phyloP scores from a whole-genome alignment of 2,888 invertebrate genomes.

The Cyclophora albipunctata region DNA sequence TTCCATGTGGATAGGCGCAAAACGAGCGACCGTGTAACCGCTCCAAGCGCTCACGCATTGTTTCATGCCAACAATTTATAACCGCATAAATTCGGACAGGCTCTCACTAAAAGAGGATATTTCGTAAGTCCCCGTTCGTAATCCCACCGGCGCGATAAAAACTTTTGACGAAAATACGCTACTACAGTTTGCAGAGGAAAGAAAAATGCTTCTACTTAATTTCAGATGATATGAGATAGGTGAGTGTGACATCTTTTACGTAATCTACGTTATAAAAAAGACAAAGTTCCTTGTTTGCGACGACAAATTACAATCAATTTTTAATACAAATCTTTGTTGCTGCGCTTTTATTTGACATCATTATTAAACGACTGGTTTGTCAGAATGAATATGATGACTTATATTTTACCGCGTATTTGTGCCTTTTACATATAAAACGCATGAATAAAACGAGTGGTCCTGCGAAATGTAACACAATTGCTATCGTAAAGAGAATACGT shows the following conservation, averaged over 20 bases:
- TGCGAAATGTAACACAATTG: constrained; percentile 5
- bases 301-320: no score
- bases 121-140: constrained; percentile 31
- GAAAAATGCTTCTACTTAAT: constrained; percentile 34
- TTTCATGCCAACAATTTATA: constrained; percentile 47
- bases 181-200: constrained; percentile 27
- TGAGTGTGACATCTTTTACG: constrained; percentile 20
- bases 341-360: no score
- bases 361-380: background rate
- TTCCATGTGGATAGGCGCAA: constrained; percentile 37
- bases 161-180: constrained; percentile 29
- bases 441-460: constrained; percentile 4
- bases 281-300: background rate
- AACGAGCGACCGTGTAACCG: constrained; percentile 19
- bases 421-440: background rate
- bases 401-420: constrained; percentile 1
- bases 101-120: constrained; percentile 34
- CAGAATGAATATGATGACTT: constrained; percentile 2
- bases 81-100: constrained; percentile 37
- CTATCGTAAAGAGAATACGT: constrained; percentile 4
- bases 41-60: constrained; percentile 31
- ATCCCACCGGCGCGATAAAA: constrained; percentile 31
- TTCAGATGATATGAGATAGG: constrained; percentile 33
- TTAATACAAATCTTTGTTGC: no score
- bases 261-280: constrained; percentile 11